Evolutionary conservation across 2,888 invertebrate genomes (phyloP).

Genomic region (Augochlorella aurata): DNA sequence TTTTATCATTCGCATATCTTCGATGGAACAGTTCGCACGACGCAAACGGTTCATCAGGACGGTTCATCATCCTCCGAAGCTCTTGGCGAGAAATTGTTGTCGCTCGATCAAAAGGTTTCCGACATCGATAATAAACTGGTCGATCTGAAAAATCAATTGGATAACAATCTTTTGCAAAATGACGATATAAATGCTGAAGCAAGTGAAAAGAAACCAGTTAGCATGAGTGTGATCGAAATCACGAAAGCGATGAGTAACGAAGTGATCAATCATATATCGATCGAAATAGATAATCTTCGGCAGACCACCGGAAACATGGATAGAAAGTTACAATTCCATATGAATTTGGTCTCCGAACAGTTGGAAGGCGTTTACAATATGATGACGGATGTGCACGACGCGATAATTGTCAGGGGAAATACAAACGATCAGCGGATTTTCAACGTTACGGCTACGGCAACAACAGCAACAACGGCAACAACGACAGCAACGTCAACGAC

Average conservation of each 20-base stretch:
- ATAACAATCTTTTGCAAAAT: conserved; percentile 89
- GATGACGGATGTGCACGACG: conserved; percentile 92
- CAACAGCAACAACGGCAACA: not conserved
- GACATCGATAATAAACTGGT: conserved; percentile 91
- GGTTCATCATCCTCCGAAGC: conserved; percentile 67
- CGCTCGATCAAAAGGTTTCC: conserved; percentile 91
- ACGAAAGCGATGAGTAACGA: conserved; percentile 92
- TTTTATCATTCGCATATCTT: not conserved
- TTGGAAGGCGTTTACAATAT: conserved; percentile 90
- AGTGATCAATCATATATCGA: conserved; percentile 90
- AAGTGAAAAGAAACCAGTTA: conserved; percentile 93
- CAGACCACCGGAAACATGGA: conserved; percentile 90
- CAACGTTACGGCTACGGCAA: not conserved
- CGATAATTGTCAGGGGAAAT: conserved; percentile 88
- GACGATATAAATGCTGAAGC: conserved; percentile 94
- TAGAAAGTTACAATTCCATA: conserved; percentile 92
- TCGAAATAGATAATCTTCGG: conserved; percentile 90
- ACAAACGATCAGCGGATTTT: conserved; percentile 76
- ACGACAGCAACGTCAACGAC: conserved; percentile 77
- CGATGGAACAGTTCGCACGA: conserved; percentile 70
- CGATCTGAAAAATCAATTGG: conserved; percentile 91
- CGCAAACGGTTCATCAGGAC: conserved; percentile 74
- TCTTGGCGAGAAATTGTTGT: conserved; percentile 83
- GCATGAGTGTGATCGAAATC: conserved; percentile 91
- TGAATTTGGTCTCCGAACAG: conserved; percentile 91